A percentile compares a stretch with the other conserved stretches of the same genome.
Evolutionary conservation across 2,888 invertebrate species (phyloP).

Genomic region (Cremastinae sp.): DNA sequence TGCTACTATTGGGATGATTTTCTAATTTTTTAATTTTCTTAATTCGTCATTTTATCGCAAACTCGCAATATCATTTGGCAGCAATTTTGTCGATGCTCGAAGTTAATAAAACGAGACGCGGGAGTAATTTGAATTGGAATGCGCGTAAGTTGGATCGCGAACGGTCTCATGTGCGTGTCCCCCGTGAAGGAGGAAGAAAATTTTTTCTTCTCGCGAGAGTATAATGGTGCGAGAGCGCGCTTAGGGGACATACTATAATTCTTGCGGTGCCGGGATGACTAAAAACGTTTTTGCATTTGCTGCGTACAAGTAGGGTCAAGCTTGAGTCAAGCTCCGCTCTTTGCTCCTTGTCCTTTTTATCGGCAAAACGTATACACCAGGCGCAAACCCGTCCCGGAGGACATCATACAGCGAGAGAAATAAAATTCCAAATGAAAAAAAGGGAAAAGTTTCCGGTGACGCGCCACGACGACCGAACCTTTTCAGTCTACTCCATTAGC

Average conservation of each 20-base stretch:
- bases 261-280: conserved; percentile 8
- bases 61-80: too few species aligned
- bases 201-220: conserved; percentile 7
- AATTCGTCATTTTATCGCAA: too few species aligned
- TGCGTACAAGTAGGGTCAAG: too few species aligned
- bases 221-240: conserved; percentile 23
- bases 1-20: too few species aligned
- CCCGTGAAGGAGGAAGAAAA: neutral
- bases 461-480: conserved; percentile 34
- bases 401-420: conserved; percentile 24
- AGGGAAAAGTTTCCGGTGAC: conserved; percentile 33
- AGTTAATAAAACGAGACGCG: neutral
- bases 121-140: conserved; percentile 16
- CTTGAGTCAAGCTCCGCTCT: conserved; percentile 31
- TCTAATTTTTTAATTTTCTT: too few species aligned
- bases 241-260: conserved; percentile 22
- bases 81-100: too few species aligned
- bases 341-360: conserved; percentile 38
- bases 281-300: conserved; percentile 26
- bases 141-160: conserved; percentile 13
- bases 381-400: conserved; percentile 36
- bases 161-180: conserved; percentile 10
- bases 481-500: conserved; percentile 72
- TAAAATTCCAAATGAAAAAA: neutral
- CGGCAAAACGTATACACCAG: conserved; percentile 36